These are phyloP conservation scores for Polypedilum pembai DNA, from an alignment of 1,140 invertebrate genomes.

Conservation along the genomic window DNA sequence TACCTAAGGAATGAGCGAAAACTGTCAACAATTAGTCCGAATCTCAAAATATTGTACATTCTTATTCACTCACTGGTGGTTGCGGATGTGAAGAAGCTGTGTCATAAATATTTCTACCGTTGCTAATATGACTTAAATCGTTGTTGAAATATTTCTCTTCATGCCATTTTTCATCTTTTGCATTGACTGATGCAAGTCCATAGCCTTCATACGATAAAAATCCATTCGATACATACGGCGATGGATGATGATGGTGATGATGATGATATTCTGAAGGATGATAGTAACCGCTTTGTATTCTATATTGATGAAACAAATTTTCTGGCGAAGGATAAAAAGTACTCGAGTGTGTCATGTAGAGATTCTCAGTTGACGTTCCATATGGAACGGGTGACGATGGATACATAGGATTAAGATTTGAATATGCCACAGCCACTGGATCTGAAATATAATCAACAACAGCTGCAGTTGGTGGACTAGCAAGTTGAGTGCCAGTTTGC, in stretches of 20 bases:
- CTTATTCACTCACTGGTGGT: not conserved
- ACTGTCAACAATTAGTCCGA: not conserved
- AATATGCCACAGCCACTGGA: constrained; percentile 66
- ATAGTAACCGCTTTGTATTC: constrained; percentile 64
- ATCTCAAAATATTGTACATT: constrained; percentile 33
- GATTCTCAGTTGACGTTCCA: constrained; percentile 55
- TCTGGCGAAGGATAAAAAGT: constrained; percentile 74
- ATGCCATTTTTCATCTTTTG: constrained; percentile 43
- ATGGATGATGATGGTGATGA: constrained; percentile 42
- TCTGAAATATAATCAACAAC: constrained; percentile 60
- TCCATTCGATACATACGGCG: constrained; percentile 67
- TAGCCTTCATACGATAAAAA: constrained; percentile 51
- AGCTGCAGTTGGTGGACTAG: constrained; percentile 44
- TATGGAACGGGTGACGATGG: constrained; percentile 53
- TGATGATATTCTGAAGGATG: constrained; percentile 58
- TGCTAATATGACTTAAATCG: constrained; percentile 33
- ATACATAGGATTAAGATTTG: constrained; percentile 75
- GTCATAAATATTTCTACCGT: constrained; percentile 32
- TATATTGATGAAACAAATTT: constrained; percentile 79
- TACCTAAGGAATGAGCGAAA: constrained; percentile 7
- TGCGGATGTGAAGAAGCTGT: not conserved
- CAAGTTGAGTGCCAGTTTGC: constrained; percentile 36
- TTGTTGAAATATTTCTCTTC: constrained; percentile 43
- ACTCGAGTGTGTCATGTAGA: constrained; percentile 64
- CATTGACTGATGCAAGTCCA: constrained; percentile 36